Conservation (phyloP, 2,888 invertebrate species). For the Apamea sordens region DNA sequence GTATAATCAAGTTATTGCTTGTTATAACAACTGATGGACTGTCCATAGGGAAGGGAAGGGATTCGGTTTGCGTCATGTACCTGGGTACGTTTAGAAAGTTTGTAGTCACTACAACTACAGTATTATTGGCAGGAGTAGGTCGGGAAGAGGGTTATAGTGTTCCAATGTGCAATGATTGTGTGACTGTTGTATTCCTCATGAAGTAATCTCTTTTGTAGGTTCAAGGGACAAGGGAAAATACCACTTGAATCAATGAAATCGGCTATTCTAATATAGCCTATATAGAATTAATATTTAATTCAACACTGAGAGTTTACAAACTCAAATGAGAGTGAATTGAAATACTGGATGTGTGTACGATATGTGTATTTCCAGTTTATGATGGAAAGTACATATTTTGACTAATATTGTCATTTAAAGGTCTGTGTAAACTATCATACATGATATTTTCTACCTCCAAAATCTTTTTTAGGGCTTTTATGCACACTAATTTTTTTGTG, state of each 20-base stretch:
- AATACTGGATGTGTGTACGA: conserved; percentile 44
- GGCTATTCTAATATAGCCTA: conserved; percentile 50
- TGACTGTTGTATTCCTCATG: conserved; percentile 45
- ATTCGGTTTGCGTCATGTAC: conserved; percentile 41
- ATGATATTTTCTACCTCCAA: conserved; percentile 64
- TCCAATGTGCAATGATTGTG: conserved; percentile 59
- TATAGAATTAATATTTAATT: conserved; percentile 60
- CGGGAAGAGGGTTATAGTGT: conserved; percentile 57
- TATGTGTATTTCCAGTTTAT: conserved; percentile 32
- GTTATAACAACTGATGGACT: conserved; percentile 52
- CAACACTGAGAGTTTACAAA: conserved; percentile 43
- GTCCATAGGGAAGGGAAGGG: conserved; percentile 35
- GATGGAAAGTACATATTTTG: conserved; percentile 34
- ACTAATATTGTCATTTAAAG: conserved; percentile 32
- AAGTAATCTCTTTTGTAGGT: conserved; percentile 45
- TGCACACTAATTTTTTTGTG: conserved; percentile 36
- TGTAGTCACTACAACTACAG: conserved; percentile 54
- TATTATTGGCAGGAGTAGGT: conserved; percentile 49
- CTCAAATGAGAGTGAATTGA: conserved; percentile 36
- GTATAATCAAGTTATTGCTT: conserved; percentile 55
- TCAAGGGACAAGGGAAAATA: conserved; percentile 51
- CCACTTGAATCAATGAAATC: conserved; percentile 58
- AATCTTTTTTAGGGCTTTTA: conserved; percentile 27
- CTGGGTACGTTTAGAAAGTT: conserved; percentile 46
- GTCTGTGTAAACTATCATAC: conserved; percentile 49